phyloP scores from a whole-genome alignment of 2,888 invertebrate species.

The Rhamnusium bicolor region DNA sequence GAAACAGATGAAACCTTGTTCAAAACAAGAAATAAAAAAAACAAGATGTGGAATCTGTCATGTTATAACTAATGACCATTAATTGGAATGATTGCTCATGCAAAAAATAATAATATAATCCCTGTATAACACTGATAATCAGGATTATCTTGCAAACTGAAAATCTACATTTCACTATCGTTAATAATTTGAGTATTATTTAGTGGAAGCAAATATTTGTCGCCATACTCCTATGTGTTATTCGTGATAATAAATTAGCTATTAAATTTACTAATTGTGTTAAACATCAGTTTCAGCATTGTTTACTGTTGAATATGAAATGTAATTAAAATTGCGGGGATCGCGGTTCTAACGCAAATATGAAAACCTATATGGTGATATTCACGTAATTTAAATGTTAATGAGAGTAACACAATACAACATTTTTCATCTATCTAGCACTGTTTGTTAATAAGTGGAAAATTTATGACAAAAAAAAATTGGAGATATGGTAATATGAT shows the following conservation, averaged over 20 bases:
- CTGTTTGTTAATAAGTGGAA: no score
- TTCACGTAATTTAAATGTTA: constrained; percentile 9
- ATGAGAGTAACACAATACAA: neutral
- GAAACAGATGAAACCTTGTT: no score
- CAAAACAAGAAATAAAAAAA: no score
- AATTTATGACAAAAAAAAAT: no score
- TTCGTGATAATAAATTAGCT: constrained; percentile 28
- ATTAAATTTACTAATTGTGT: constrained; percentile 32
- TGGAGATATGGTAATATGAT: no score
- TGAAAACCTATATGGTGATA: neutral
- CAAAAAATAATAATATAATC: no score
- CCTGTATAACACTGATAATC: neutral
- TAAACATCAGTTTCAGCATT: constrained; percentile 29
- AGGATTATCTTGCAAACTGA: neutral
- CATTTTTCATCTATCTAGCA: no score
- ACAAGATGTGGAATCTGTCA: no score
- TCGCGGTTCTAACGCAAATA: constrained; percentile 21
- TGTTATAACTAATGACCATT: no score
- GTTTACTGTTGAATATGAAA: constrained; percentile 28
- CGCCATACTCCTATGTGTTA: neutral
- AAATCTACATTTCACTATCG: neutral
- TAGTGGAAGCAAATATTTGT: constrained; percentile 20
- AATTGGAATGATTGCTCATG: no score
- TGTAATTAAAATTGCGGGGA: constrained; percentile 31
- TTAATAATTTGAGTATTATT: constrained; percentile 4